Conservation (phyloP, 2,888 invertebrate species). For the Drosophila sordidula region DNA sequence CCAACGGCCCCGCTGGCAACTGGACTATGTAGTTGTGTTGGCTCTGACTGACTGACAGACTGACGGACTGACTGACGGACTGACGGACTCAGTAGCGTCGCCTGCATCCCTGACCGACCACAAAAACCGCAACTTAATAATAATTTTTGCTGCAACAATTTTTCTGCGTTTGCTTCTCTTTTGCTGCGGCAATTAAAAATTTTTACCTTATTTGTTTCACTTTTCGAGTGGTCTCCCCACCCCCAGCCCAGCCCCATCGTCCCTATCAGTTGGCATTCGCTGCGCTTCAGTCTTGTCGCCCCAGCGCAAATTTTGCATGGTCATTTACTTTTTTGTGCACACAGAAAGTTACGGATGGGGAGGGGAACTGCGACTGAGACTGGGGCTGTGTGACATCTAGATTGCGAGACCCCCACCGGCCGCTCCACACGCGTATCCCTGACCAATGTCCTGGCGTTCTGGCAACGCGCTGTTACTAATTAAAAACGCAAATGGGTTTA, state of each 20-base stretch:
- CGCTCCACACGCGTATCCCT: slow-evolving; percentile 46
- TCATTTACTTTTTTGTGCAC: slow-evolving; percentile 62
- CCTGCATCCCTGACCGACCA: slow-evolving; percentile 28
- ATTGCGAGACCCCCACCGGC: slow-evolving; percentile 27
- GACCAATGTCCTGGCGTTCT: slow-evolving; percentile 52
- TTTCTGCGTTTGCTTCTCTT: slow-evolving; percentile 41
- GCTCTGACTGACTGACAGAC: slow-evolving; percentile 25
- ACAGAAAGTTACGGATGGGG: slow-evolving; percentile 17
- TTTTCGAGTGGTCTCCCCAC: slow-evolving; percentile 47
- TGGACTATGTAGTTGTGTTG: slow-evolving; percentile 12
- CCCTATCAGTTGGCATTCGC: slow-evolving; percentile 45
- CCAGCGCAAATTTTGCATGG: slow-evolving; percentile 68
- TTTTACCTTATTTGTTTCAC: slow-evolving; percentile 77
- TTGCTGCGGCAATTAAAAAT: slow-evolving; percentile 73
- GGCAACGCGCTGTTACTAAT: slow-evolving; percentile 73
- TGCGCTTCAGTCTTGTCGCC: slow-evolving; percentile 40
- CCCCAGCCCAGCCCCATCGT: background rate
- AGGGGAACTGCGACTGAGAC: slow-evolving; percentile 3
- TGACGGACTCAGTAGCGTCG: slow-evolving; percentile 26
- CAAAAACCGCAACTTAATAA: slow-evolving; percentile 72
- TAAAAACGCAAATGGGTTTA: slow-evolving; percentile 82
- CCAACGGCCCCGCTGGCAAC: slow-evolving; percentile 1
- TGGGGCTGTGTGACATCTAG: slow-evolving; percentile 55
- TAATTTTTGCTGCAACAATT: slow-evolving; percentile 58
- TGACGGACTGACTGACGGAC: slow-evolving; percentile 20